Evolutionary conservation across 2,797 vertebrate genomes (phyloP).

Genomic region (Sebastes glaucus): DNA sequence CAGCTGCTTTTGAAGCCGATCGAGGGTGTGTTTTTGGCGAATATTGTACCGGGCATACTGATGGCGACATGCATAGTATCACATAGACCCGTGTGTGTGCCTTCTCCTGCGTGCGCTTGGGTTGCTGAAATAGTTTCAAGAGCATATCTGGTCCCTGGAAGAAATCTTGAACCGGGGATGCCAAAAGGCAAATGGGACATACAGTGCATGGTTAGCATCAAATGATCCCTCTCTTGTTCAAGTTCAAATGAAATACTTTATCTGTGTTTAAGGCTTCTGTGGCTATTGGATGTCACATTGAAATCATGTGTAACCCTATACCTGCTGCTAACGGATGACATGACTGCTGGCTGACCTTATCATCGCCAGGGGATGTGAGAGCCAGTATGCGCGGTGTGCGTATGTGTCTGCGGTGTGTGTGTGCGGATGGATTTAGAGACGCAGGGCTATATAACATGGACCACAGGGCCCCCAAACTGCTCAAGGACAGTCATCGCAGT

Average conservation of each 20-base stretch:
- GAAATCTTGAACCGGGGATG: constrained; percentile 31
- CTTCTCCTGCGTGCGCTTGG: not conserved
- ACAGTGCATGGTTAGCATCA: constrained; percentile 46
- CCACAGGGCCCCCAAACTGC: constrained; percentile 38
- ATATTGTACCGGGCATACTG: constrained; percentile 20
- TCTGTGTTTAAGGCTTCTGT: constrained; percentile 64
- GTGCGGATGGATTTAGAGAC: constrained; percentile 54
- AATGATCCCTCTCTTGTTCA: constrained; percentile 64
- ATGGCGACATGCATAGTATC: constrained; percentile 14
- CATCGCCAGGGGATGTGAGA: constrained; percentile 41
- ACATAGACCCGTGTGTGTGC: constrained; percentile 8
- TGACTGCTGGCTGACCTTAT: constrained; percentile 76
- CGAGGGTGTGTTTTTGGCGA: constrained; percentile 54
- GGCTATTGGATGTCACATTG: constrained; percentile 63
- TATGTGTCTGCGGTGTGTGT: constrained; percentile 40
- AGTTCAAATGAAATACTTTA: constrained; percentile 71
- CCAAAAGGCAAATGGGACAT: constrained; percentile 56
- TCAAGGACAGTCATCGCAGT: constrained; percentile 56
- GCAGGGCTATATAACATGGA: constrained; percentile 27
- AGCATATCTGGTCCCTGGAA: constrained; percentile 50
- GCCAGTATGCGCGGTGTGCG: constrained; percentile 31
- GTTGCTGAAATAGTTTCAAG: constrained; percentile 50
- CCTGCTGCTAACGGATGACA: constrained; percentile 57
- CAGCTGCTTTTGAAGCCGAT: constrained; percentile 46
- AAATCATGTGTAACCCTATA: constrained; percentile 66